Evolutionary conservation across 2,888 invertebrate genomes (phyloP).

Genomic region (Drosophila ustulata): DNA sequence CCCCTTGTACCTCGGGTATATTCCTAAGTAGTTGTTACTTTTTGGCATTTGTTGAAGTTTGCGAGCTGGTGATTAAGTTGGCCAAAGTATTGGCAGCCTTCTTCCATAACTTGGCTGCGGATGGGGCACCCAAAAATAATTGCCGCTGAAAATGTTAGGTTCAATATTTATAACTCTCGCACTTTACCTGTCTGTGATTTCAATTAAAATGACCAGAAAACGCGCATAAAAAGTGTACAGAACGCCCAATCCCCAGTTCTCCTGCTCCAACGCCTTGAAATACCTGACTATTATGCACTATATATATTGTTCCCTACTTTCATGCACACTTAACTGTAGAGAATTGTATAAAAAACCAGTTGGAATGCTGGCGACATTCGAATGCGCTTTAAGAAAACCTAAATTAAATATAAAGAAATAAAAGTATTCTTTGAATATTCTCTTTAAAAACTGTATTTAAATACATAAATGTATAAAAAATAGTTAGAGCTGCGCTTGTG

Average conservation of each 20-base stretch:
- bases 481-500: too few species aligned
- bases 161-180: slow-evolving; percentile 58
- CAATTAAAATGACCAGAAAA: slow-evolving; percentile 71
- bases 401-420: too few species aligned
- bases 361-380: neutral
- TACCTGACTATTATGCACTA: slow-evolving; percentile 27
- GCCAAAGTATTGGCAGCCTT: slow-evolving; percentile 64
- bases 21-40: slow-evolving; percentile 76
- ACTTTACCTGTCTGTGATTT: slow-evolving; percentile 69
- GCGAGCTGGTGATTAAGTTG: slow-evolving; percentile 72
- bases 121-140: slow-evolving; percentile 55
- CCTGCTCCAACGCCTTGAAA: neutral
- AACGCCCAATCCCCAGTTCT: slow-evolving; percentile 13
- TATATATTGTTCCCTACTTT: slow-evolving; percentile 33
- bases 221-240: slow-evolving; percentile 45
- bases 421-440: too few species aligned
- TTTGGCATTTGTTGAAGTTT: slow-evolving; percentile 76
- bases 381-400: neutral
- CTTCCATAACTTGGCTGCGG: slow-evolving; percentile 46
- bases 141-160: slow-evolving; percentile 55
- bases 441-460: too few species aligned
- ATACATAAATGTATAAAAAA: too few species aligned
- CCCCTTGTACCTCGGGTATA: slow-evolving; percentile 46
- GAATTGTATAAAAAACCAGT: slow-evolving; percentile 46
- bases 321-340: slow-evolving; percentile 52